Base-by-base conservation (phyloP, 2,113 vertebrate genomes). In the Neolamprologus falcicula region DNA sequence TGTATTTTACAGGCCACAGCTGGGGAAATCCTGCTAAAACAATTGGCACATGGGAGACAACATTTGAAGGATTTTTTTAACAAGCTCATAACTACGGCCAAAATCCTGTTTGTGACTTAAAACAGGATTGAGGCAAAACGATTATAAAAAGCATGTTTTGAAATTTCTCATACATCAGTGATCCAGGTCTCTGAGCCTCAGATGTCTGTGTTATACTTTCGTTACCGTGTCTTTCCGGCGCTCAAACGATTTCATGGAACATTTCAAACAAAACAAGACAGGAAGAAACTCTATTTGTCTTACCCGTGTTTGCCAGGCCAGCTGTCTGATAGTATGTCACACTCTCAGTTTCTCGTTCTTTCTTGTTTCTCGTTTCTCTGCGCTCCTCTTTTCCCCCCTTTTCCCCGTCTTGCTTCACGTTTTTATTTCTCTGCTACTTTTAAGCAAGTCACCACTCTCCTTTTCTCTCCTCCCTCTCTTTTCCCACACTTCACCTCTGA, bases 261-360 rank as follows among this genome's bases (percentile, higher is more conserved):
- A 5, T 47, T 57, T 71, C 9, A 5, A 79, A 82, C 14, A 16
- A 8, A 79, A 54, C 16, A 40, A 73, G 9, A 80, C 8, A 9
- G 28, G 26, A 47, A 37, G 7, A 42, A 37, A 80, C 3, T 71
- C 3, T 2, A 3, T 40, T 86, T 3, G 2, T 16, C 93, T 92
- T 93, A 92, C 92, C 90, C 86, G 88, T 26, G 21, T 19, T 31
- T 94, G 7, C 59, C 3, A n/a, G 42, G 21, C 33, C 83, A 14
- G 82, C 57, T 37, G 9, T 80, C 66, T 37, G 61, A 84, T 17
- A 17, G 82, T 61, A 35, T 9, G 78, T 76, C 37, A 33, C 47
- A 12, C 79, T 82, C 45, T 83, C 71, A 31, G 33, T 21, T 28
- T 54, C 68, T 80, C 6, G 17, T 6, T 83, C 52, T 84, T 45